Conservation (phyloP, 2,113 vertebrate genomes). For the Pedetes capensis region DNA sequence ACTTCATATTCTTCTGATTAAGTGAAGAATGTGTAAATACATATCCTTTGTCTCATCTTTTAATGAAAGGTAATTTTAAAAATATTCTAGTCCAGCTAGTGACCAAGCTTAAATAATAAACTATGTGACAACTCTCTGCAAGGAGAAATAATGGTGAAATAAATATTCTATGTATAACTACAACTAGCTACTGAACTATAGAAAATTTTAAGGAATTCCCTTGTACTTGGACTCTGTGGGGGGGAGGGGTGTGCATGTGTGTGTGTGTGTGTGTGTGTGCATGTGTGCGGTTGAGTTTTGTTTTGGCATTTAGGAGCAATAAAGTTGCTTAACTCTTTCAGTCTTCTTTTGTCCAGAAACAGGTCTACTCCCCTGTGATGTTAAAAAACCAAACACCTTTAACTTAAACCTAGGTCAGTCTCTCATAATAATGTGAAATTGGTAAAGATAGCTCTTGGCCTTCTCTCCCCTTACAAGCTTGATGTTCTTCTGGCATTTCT, state of each 20-base stretch:
- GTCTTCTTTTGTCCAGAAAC: neutral
- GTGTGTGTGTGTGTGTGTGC: neutral
- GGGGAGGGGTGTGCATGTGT: too few relatives aligned
- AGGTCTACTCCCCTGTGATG: neutral
- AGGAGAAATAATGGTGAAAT: neutral
- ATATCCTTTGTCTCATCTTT: neutral
- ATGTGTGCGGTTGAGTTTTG: neutral
- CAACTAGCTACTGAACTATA: neutral
- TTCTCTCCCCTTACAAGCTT: neutral
- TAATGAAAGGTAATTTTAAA: neutral
- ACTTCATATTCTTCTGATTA: neutral
- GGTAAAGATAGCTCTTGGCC: neutral
- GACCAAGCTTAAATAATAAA: neutral
- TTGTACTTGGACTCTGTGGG: too few relatives aligned
- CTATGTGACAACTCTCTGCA: neutral
- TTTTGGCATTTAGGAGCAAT: neutral
- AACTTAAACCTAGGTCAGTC: neutral
- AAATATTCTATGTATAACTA: neutral
- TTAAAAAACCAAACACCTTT: neutral
- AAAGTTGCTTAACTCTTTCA: neutral
- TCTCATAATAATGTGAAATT: neutral
- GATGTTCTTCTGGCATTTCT: neutral
- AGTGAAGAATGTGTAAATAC: neutral
- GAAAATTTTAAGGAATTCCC: neutral
- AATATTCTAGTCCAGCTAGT: neutral